phyloP scores from a whole-genome alignment of 2,113 vertebrate species.

The Crotalus viridis region DNA sequence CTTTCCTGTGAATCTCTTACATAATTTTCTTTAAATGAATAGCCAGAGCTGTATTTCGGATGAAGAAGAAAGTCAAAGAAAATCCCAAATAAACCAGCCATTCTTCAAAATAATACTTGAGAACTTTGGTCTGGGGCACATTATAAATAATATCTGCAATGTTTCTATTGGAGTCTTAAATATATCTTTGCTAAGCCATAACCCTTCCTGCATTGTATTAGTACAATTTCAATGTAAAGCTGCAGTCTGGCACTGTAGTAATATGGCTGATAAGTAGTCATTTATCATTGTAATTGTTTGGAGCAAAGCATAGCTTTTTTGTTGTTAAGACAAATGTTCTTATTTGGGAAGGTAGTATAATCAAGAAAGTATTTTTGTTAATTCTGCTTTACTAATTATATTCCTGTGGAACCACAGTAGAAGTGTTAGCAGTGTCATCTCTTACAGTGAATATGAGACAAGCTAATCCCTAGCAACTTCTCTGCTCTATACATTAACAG shows the following conservation, averaged over 20 bases:
- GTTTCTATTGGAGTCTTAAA: background rate
- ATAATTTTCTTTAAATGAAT: background rate
- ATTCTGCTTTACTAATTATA: background rate
- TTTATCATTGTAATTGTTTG: background rate
- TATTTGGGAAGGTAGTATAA: constrained; percentile 18
- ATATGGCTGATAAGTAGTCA: background rate
- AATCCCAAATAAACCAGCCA: constrained; percentile 26
- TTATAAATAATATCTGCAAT: background rate
- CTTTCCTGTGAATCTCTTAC: constrained; percentile 16
- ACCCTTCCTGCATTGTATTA: background rate
- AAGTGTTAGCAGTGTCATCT: constrained; percentile 26
- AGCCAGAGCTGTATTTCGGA: constrained; percentile 1
- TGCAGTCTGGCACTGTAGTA: constrained; percentile 20
- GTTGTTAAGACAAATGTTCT: background rate
- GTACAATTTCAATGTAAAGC: constrained; percentile 4
- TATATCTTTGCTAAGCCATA: background rate
- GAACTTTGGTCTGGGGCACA: constrained; percentile 18
- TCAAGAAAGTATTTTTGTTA: constrained; percentile 21
- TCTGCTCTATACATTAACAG: background rate
- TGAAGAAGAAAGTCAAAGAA: constrained; percentile 16
- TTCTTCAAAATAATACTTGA: constrained; percentile 1
- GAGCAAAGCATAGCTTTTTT: background rate
- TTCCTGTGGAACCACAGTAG: background rate
- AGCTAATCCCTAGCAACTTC: constrained; percentile 8
- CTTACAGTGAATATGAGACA: constrained; percentile 14